Evolutionary conservation across 2,113 vertebrate genomes (phyloP), one percentile per base, ranked within the genome.

Genomic region (Dunckerocampus dactyliophorus): DNA sequence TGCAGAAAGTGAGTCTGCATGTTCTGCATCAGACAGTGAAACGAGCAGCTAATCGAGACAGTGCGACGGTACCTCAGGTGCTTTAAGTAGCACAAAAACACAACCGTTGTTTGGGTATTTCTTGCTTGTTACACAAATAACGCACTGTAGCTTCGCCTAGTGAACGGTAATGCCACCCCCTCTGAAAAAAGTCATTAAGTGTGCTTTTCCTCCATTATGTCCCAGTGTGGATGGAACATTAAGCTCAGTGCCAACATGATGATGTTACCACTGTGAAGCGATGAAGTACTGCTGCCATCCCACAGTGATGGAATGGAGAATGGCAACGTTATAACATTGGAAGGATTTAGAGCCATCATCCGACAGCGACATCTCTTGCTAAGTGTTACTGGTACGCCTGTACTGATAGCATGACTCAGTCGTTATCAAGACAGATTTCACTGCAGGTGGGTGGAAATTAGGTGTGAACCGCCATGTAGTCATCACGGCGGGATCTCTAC

Each of bases 121-220:
- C 57, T 49, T 69, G 76, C 78, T 72, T 72, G 77, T 80, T 84
- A 72, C 55, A 55, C 37, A 51, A 57, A 75, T 64, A 34, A 13
- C 13, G 24, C 11, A 22, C 67, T 48, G 24, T 70, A 75, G 77
- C 75, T 65, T 59, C 52, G 62, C 52, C 13, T 63, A 19, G 31
- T 75, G 59, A 79, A 81, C 76, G 74, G 62, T 50, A 55, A 58
- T 11, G 28, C 31, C 65, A 61, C 63, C 52, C 14, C 12, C 19
- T 39, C 31, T n/a, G 34, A 81, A 80, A 71, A 42, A 72, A 45
- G 21, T n/a, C 69, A 73, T 78, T 76, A 77, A 66, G 61, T n/a
- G 54, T 72, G 16, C 61, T 80, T 73, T 59, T 63, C 58, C 34
- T 52, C 67, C 63, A 81, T 84, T 74, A 66, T 74, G 53, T 10